Evolutionary conservation across 2,797 vertebrate genomes (phyloP), one percentile per base, ranked within the genome.

Genomic region (Pseudopleuronectes americanus): DNA sequence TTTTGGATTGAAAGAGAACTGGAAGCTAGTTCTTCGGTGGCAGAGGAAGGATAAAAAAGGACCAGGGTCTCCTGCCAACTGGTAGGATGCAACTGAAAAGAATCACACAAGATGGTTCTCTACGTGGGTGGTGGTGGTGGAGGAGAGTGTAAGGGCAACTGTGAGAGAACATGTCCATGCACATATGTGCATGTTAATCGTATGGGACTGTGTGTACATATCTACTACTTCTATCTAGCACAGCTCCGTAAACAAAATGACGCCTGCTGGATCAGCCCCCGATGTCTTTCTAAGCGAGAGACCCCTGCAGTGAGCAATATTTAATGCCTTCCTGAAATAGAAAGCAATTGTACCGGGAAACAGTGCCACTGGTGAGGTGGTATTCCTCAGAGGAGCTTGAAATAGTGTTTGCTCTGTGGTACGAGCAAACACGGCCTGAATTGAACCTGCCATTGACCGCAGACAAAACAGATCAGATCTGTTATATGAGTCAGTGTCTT

Each of bases 1-100:
- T 88, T 89, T 83, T 79, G 45, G 76, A 85, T 41, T 31, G 51
- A 54, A 72, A 73, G 68, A 52, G 69, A 73, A 19, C 57, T 54
- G 63, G 54, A 80, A 68, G 60, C 72, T 59, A 60, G 55, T 74
- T 84, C 77, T 76, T 47, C 47, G 78, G 65, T 75, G 45, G 73
- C 24, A 81, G 33, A 83, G 52, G 76, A 59, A 64, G 60, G 73
- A 74, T 64, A 47, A 14, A 82, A 74, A 78, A 43, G 21, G 54
- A 87, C 60, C 28, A 57, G 19, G 73, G 62, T 38, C 47, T 71
- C 22, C 38, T 78, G 84, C 86, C 85, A 89, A 83, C 38, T 79
- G 63, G 71, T 80, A 60, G 74, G 79, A 84, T 69, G 73, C 22
- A 64, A 82, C 10, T 65, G 76, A 87, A 84, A 84, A 67, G 71